Percentiles rank a stretch among this genome's conserved stretches.
Conservation (phyloP, 2,113 vertebrate species). For the Lagopus muta region DNA sequence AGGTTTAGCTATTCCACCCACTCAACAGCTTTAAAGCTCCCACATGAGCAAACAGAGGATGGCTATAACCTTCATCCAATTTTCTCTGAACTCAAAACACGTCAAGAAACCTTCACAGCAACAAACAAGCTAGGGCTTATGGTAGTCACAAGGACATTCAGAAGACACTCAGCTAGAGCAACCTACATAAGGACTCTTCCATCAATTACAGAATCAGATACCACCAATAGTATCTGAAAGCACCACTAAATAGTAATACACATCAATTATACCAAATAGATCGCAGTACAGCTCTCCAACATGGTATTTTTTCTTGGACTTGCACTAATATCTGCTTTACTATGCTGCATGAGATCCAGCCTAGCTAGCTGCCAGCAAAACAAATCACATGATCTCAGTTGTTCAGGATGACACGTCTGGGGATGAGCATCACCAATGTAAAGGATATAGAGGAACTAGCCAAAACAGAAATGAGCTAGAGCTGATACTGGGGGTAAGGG, state of each 20-base stretch:
- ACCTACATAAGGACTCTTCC: neutral
- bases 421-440: neutral
- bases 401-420: neutral
- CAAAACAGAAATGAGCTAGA: neutral
- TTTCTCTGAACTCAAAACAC: neutral
- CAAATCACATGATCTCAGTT: neutral
- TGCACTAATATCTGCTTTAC: neutral
- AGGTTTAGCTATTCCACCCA: neutral
- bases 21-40: neutral
- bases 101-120: neutral
- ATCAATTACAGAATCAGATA: neutral
- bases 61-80: neutral
- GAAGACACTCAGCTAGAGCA: neutral
- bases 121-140: accelerated
- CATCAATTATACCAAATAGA: neutral
- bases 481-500: accelerated
- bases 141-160: neutral
- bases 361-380: neutral
- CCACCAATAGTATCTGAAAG: neutral
- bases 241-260: accelerated
- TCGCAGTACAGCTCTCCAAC: neutral
- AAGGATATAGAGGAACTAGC: neutral
- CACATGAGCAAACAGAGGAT: neutral
- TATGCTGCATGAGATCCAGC: neutral
- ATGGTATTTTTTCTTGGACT: neutral